Base-by-base conservation (phyloP, 2,888 invertebrate genomes). In the Aspidiotus rigidus region DNA sequence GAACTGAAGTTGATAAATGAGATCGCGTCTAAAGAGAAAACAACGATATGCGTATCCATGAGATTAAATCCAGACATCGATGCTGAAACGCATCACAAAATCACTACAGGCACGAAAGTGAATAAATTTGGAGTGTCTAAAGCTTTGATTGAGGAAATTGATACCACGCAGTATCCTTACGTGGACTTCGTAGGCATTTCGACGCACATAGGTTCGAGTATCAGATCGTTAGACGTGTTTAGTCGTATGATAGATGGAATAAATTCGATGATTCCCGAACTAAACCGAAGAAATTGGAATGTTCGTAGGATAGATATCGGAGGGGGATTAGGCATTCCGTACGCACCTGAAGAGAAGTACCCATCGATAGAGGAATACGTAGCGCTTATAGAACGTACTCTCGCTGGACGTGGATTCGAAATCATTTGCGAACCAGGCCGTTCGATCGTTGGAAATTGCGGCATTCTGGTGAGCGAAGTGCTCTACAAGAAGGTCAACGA, bases 391-490 rank as follows among this genome's bases (percentile, higher is more conserved):
- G 42, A 28, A 13, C 44, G 44, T 7, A 56, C 41, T 59, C n/a
- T 66, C n/a, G 44, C 9, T 13, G 49, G 39, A 40, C 9, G 42
- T 28, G 66, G 55, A 17, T 66, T 16, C 17, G 59, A 59, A 44
- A 15, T 66, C 10, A 59, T 66, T n/a, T 59, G 57, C n/a, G 66
- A 66, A 66, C 66, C 66, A 17, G 66, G 66, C 40, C 28, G 66
- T 7, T 57, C 59, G 10, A 57, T 66, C 11, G 41, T 66, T 7
- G 66, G 55, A 13, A 66, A 66, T 16, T 28, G 55, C 13, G 66
- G 56, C 7, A 56, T 66, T 44, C 39, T 66, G 28, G 39, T 66
- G 28, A 55, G 44, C 15, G n/a, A 39, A 66, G 66, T 66, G 28
- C 13, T 66, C 9, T 66, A 66, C 59, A 57, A 15, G 5, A 66